phyloP scores from a whole-genome alignment of 2,113 vertebrate species.

The Sminthopsis crassicaudata region DNA sequence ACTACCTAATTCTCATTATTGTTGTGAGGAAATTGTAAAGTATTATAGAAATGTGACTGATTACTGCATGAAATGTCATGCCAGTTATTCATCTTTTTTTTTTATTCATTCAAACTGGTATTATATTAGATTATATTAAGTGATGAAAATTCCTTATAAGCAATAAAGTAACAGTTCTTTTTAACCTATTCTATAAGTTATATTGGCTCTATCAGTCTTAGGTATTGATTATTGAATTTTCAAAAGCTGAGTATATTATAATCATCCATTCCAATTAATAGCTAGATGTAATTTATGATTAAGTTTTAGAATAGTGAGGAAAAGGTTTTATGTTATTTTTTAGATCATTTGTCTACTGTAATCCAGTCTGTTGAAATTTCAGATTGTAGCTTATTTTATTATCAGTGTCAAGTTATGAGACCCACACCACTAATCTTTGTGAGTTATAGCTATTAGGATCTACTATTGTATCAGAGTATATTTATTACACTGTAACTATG shows the following conservation, averaged over 20 bases:
- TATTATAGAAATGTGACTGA: neutral
- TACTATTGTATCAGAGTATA: neutral
- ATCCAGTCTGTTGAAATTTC: neutral
- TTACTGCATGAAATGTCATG: neutral
- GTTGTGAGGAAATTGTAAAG: neutral
- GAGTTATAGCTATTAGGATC: neutral
- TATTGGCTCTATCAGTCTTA: neutral
- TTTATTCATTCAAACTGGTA: conserved; percentile 9
- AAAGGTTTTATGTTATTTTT: neutral
- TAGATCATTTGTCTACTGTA: conserved; percentile 2
- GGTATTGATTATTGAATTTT: neutral
- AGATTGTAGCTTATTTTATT: conserved; percentile 3
- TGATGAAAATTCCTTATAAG: neutral
- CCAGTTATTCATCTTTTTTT: conserved; percentile 3
- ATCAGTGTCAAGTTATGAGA: neutral
- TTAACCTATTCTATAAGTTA: neutral
- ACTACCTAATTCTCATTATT: neutral
- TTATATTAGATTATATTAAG: neutral
- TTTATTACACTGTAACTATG: neutral
- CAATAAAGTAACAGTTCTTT: neutral
- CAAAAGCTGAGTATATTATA: neutral
- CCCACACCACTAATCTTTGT: neutral
- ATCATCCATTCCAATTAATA: neutral
- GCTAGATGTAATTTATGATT: neutral
- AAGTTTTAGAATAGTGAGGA: neutral